Percentiles rank a stretch among this genome's conserved stretches.
Conservation (phyloP, 2,113 vertebrate genomes). For the Trogon surrucura region DNA sequence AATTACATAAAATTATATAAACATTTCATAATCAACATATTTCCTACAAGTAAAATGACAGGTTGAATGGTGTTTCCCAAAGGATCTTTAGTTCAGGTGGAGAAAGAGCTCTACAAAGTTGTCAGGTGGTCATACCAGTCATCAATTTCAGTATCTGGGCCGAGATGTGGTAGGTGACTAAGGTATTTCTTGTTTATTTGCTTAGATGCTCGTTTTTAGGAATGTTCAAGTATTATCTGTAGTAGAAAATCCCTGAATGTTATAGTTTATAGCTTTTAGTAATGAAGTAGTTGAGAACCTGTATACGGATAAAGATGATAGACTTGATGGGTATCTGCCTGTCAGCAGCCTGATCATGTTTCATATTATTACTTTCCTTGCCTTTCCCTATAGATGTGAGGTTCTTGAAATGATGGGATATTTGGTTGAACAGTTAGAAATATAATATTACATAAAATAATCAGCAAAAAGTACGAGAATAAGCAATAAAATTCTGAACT, state of each 20-base stretch:
- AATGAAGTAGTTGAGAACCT: neutral
- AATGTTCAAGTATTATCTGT: neutral
- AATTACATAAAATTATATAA: neutral
- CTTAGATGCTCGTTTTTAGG: neutral
- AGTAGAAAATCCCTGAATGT: neutral
- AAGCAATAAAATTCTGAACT: neutral
- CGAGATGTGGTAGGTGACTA: neutral
- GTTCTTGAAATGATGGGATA: neutral
- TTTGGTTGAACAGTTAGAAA: neutral
- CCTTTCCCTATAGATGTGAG: neutral
- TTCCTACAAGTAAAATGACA: neutral
- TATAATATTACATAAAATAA: neutral
- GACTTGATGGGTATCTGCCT: neutral
- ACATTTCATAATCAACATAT: neutral
- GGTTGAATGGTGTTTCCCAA: neutral
- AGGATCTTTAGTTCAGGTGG: neutral
- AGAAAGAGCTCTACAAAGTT: neutral
- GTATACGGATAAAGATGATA: rapidly evolving
- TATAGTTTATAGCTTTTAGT: neutral
- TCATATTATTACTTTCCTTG: neutral
- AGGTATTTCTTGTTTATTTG: neutral
- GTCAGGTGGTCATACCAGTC: neutral
- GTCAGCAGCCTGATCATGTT: neutral
- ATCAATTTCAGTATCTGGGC: neutral
- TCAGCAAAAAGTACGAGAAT: neutral